phyloP scores from a whole-genome alignment of 2,797 vertebrate species.

The Dendrocincla tyrannina region DNA sequence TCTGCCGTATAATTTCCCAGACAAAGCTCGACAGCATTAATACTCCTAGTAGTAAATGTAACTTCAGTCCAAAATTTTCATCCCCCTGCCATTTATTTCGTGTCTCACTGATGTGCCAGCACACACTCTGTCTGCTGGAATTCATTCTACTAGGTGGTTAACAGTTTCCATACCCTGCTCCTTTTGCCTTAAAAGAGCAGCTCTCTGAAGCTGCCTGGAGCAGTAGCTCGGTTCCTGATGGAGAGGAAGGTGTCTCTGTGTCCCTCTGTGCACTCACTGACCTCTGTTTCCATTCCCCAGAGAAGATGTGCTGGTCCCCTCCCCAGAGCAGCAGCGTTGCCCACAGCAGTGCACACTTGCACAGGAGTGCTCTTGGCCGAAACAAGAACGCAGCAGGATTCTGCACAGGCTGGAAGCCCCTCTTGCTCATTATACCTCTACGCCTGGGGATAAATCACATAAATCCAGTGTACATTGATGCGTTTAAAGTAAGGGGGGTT shows the following conservation, averaged over 20 bases:
- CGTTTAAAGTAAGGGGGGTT: conserved; percentile 79
- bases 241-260: background rate
- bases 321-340: conserved; percentile 51
- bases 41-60: background rate
- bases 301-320: conserved; percentile 76
- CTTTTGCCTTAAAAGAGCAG: background rate
- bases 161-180: background rate
- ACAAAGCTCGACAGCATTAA: background rate
- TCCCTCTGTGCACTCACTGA: background rate
- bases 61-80: background rate
- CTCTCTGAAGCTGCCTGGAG: background rate
- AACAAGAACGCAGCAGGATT: conserved; percentile 50
- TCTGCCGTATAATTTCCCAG: background rate
- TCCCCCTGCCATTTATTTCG: background rate
- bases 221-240: background rate
- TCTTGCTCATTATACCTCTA: conserved; percentile 87
- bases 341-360: conserved; percentile 11
- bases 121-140: background rate
- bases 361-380: conserved; percentile 50
- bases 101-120: background rate
- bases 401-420: conserved; percentile 80
- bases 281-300: conserved; percentile 55
- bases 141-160: background rate
- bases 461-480: conserved; percentile 86
- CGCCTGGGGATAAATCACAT: conserved; percentile 88